Evolutionary conservation across 1,140 invertebrate species (phyloP), one percentile per base, ranked within the genome.

Genomic region (Littorina saxatilis): DNA sequence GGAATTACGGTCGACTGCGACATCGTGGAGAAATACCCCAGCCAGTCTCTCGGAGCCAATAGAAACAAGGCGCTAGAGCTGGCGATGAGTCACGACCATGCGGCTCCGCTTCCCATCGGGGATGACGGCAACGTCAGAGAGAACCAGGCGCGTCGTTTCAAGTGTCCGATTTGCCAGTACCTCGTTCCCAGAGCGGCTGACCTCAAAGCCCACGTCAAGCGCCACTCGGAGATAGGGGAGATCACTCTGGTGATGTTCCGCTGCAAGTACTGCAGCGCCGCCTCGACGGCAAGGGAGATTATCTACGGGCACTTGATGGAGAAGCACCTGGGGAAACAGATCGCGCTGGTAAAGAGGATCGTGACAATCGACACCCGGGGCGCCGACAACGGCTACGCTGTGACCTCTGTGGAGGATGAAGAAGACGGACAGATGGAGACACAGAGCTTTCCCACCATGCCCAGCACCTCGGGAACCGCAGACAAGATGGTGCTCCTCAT

Each of bases 131-230:
- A 75, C n/a, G 80, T 83, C 52, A 47, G 43, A 35, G 85, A 86
- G 79, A 86, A 86, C 52, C 82, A 79, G 50, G 61, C 75, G 35
- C 77, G 83, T n/a, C 83, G 83, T 20, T 86, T 86, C 68, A 86
- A 84, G 78, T 86, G 85, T n/a, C 85, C 85, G 4, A 80, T 84
- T 27, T 86, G 85, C 43, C 73, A 82, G 37, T 86, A 86, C 75
- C 82, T 86, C 15, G 80, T 86, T 20, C 85, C 85, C 4, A 81
- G 83, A 47, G 85, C 82, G 9, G 85, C 85, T 15, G 85, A 86
- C 55, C 73, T 86, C 47, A 86, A 86, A 50, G 75, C 78, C 39
- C 85, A 86, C 50, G 81, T 86, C 13, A 83, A 83, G 40, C 75
- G 81, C 29, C 85, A 86, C 61, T 82, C 82, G 43, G 81, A 86